phyloP scores from a whole-genome alignment of 2,797 vertebrate species.

The Cuniculus paca region DNA sequence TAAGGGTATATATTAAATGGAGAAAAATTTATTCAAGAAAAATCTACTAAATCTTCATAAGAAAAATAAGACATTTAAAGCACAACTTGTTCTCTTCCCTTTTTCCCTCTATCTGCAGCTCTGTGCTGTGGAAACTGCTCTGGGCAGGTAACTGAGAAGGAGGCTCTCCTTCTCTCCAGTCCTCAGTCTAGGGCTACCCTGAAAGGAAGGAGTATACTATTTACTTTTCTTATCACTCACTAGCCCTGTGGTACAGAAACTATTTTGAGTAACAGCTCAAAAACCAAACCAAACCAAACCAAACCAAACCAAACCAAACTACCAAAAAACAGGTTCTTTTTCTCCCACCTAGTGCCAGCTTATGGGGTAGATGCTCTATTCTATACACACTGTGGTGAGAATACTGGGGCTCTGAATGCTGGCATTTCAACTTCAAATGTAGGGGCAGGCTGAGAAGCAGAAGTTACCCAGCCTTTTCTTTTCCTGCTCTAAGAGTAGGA shows the following conservation, averaged over 20 bases:
- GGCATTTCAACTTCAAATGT: neutral
- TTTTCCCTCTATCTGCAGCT: neutral
- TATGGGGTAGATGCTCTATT: neutral
- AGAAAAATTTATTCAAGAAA: constrained; percentile 59
- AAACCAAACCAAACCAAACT: neutral
- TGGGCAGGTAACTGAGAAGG: neutral
- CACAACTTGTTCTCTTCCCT: neutral
- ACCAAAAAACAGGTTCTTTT: neutral
- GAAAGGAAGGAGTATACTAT: neutral
- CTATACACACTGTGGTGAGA: neutral
- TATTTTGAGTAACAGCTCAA: neutral
- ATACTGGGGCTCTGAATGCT: neutral
- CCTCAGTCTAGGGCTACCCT: neutral
- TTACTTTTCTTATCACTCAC: neutral
- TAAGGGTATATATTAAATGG: constrained; percentile 1
- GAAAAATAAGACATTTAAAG: neutral
- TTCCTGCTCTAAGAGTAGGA: neutral
- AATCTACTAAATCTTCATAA: constrained; percentile 4
- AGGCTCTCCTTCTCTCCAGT: neutral
- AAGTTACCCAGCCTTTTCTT: neutral
- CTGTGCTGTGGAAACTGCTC: neutral
- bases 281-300: neutral
- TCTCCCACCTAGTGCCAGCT: neutral
- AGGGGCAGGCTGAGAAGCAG: neutral
- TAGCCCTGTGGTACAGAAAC: neutral